A percentile compares a stretch with the other conserved stretches of the same genome.
Evolutionary conservation across 2,797 vertebrate species (phyloP).

Genomic region (Phataginus tetradactyla): DNA sequence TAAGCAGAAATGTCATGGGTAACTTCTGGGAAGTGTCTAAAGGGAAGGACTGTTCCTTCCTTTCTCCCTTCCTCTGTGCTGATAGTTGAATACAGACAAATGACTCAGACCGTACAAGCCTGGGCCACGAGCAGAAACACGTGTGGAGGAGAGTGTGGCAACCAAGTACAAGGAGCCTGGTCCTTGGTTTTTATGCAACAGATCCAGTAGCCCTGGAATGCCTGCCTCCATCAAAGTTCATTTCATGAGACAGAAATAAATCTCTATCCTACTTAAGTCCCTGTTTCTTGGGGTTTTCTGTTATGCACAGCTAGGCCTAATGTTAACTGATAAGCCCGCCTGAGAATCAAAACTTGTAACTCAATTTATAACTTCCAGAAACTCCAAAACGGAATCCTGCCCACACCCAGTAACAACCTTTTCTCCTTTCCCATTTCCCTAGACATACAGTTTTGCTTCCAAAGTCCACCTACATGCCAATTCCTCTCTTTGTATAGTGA

Average conservation of each 20-base stretch:
- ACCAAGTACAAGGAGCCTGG: neutral
- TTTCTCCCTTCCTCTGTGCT: neutral
- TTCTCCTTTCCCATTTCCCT: too few species aligned
- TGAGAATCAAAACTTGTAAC: neutral
- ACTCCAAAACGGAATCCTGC: neutral
- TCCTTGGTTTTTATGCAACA: neutral
- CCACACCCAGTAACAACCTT: neutral
- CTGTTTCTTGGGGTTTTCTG: neutral
- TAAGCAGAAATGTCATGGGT: neutral
- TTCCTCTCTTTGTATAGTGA: neutral
- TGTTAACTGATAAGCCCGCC: neutral
- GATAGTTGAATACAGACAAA: neutral
- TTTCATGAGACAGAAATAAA: neutral
- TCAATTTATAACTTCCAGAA: conserved; percentile 21
- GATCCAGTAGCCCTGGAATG: neutral
- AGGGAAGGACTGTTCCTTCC: neutral
- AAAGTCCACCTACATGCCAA: neutral
- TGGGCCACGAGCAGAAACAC: neutral
- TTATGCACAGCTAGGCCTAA: neutral
- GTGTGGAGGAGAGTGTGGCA: neutral
- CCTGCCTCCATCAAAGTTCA: neutral
- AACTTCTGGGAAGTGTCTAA: neutral
- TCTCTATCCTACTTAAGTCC: neutral
- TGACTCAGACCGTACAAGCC: neutral
- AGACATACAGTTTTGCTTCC: neutral